Conservation (phyloP, 2,113 vertebrate species). For the Camarhynchus parvulus region DNA sequence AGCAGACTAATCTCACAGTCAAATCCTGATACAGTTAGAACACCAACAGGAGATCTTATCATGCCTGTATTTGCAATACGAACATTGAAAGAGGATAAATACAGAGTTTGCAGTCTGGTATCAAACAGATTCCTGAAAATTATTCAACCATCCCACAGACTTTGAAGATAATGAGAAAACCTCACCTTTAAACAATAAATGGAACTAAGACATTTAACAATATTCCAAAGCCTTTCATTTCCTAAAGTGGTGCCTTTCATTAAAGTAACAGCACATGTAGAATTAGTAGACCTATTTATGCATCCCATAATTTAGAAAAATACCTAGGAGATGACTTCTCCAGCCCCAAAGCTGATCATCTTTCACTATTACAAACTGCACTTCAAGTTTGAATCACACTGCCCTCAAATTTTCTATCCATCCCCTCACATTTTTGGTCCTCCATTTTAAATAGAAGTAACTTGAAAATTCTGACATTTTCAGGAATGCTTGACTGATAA, state of each 20-base stretch:
- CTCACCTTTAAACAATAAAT: conserved; percentile 8
- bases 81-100: not conserved
- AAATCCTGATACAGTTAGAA: not conserved
- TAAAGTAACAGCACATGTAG: conserved; percentile 21
- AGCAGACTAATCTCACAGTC: not conserved
- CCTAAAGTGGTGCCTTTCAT: conserved; percentile 53
- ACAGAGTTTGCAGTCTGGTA: not conserved
- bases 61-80: not conserved
- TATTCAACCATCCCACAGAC: not conserved
- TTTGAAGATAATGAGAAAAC: not conserved
- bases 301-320: conserved; percentile 51
- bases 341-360: not conserved
- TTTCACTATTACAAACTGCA: conserved; percentile 15
- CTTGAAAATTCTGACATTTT: conserved; percentile 45
- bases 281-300: conserved; percentile 39
- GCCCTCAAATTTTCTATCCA: not conserved
- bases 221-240: conserved; percentile 60
- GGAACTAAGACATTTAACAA: not conserved
- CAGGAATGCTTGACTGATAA: conserved; percentile 14
- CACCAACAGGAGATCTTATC: not conserved
- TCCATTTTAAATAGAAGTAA: conserved; percentile 33
- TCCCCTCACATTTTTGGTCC: not conserved
- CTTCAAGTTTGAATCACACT: not conserved
- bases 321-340: conserved; percentile 10
- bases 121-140: conserved; percentile 24